Evolutionary conservation across 2,797 vertebrate species (phyloP).

Genomic region (Darevskia mixta): DNA sequence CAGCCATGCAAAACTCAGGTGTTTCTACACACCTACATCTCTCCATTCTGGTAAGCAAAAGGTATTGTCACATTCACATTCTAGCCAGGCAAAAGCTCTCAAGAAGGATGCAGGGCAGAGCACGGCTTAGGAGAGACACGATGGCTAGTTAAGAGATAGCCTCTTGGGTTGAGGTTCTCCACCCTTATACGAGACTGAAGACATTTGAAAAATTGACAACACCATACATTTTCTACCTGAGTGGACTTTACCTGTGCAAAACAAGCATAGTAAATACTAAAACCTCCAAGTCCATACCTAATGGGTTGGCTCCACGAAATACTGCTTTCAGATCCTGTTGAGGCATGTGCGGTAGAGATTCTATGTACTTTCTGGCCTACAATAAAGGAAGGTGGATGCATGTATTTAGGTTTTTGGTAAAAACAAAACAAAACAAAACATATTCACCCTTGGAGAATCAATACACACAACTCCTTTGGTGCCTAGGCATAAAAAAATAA

Average conservation of each 20-base stretch:
- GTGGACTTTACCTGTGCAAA: background rate
- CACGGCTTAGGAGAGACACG: background rate
- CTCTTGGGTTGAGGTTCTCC: too few species aligned
- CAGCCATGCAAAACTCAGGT: too few species aligned
- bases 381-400: conserved; percentile 54
- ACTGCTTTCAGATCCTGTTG: conserved; percentile 95
- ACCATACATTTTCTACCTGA: background rate
- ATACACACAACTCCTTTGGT: background rate
- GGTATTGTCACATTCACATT: too few species aligned
- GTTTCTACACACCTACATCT: too few species aligned
- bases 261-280: background rate
- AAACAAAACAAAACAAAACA: background rate
- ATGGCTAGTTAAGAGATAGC: too few species aligned
- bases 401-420: conserved; percentile 49
- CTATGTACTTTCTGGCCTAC: conserved; percentile 97
- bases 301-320: conserved; percentile 93
- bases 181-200: background rate
- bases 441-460: background rate
- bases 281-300: conserved; percentile 82
- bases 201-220: background rate
- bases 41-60: too few species aligned
- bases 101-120: too few species aligned
- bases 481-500: conserved; percentile 7
- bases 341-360: conserved; percentile 97
- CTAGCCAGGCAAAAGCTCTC: too few species aligned